Base-by-base conservation (phyloP, 2,888 invertebrate genomes). In the Clistopyga incitator region DNA sequence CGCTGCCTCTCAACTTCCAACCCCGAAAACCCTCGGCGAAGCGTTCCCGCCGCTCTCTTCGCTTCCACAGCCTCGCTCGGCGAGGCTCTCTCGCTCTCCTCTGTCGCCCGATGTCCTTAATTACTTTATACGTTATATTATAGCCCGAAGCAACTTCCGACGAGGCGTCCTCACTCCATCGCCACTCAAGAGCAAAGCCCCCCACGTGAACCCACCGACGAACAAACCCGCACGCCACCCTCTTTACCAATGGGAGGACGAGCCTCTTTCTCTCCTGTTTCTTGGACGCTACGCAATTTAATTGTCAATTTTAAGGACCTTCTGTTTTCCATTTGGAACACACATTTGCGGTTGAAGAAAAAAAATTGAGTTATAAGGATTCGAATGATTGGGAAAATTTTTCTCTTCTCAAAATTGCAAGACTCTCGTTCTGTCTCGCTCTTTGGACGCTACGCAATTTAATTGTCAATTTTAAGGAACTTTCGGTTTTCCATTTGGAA, bases 81-180 rank as follows among this genome's bases (percentile, higher is more conserved):
- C 47, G 70, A 77, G 34, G 72, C 74, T 59, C 47, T 54, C 34
- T 74, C 75, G 18, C 54, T 59, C 78, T 71, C 56, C 88, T 85
- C 91, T 91, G 92, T 91, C 92, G 90, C 93, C 93, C 92, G 92
- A 92, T 93, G 93, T 92, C 93, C 93, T 93, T 93, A 92, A 93
- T 93, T 93, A 92, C 93, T 92, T 93, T 92, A 92, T 92, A 92
- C 92, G 92, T 92, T 92, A 92, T 84, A 84, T 93, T 92, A 92
- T 92, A 89, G 92, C 90, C 88, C 88, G 71, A 75, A 89, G 89
- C 90, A 91, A 91, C 90, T 91, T 91, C 90, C 88, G 88, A 87
- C 89, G 87, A 88, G 85, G 65, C 89, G 88, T 89, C 87, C 90
- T 88, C 81, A 79, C 82, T 86, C 86, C 89, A 88, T 78, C 83